Evolutionary conservation across 2,113 vertebrate species (phyloP).

Genomic region (Mormoops blainvillei): DNA sequence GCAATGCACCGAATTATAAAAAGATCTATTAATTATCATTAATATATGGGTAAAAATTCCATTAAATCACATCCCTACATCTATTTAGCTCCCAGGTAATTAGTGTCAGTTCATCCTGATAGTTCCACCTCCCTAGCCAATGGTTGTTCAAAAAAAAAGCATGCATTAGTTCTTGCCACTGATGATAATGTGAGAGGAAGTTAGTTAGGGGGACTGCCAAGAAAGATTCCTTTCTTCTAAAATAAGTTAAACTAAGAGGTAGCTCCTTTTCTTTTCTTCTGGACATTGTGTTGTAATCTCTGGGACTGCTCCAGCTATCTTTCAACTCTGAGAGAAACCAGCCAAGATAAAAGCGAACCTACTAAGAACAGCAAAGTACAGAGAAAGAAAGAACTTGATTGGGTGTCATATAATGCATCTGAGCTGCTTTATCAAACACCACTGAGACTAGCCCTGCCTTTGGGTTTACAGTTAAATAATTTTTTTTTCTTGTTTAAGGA

Average conservation of each 20-base stretch:
- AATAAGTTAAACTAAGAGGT: not conserved
- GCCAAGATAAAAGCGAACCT: not conserved
- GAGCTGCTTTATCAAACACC: not conserved
- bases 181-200: not conserved
- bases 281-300: not conserved
- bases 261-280: not conserved
- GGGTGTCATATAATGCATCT: not conserved
- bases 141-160: not conserved
- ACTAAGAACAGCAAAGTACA: not conserved
- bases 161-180: not conserved
- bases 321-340: not conserved
- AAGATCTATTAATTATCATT: not conserved
- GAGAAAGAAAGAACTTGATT: not conserved
- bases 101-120: not conserved
- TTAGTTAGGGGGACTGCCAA: not conserved
- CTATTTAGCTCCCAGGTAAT: not conserved
- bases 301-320: not conserved
- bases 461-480: not conserved
- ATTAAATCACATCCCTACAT: not conserved
- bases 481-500: not conserved
- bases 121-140: not conserved
- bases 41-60: not conserved
- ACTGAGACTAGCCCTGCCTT: not conserved
- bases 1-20: not conserved
- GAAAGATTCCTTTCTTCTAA: not conserved